These are phyloP conservation scores for Venusia cambrica DNA, from an alignment of 2,888 invertebrate genomes.

Conservation along the genomic window DNA sequence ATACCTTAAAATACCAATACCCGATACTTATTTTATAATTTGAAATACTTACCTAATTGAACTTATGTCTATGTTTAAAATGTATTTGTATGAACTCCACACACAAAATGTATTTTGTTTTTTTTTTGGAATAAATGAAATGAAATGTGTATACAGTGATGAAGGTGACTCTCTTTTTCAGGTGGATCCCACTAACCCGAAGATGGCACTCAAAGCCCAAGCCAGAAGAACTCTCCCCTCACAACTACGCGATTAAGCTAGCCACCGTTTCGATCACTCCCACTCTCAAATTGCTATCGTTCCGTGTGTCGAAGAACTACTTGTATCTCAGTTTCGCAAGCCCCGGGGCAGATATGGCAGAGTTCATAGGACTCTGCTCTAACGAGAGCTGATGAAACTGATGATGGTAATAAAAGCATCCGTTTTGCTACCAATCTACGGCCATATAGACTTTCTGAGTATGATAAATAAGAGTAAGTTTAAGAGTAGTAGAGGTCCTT, in stretches of 20 bases:
- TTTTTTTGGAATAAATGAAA: not conserved
- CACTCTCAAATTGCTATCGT: constrained; percentile 50
- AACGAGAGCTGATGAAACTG: constrained; percentile 27
- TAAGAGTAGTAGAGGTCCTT: no score
- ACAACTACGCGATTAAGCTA: constrained; percentile 45
- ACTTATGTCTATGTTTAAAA: no score
- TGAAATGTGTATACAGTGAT: no score
- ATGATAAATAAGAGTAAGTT: no score
- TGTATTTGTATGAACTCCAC: no score
- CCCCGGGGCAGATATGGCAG: constrained; percentile 49
- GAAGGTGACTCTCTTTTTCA: constrained; percentile 25
- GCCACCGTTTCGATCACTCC: constrained; percentile 51
- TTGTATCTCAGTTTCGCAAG: constrained; percentile 58
- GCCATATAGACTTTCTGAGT: no score
- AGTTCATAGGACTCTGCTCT: constrained; percentile 51
- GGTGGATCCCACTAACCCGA: constrained; percentile 26
- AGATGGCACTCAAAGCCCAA: constrained; percentile 29
- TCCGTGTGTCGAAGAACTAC: constrained; percentile 60
- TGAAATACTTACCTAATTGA: no score
- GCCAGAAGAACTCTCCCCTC: constrained; percentile 15
- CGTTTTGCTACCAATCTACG: no score
- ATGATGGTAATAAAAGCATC: no score
- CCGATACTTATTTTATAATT: no score
- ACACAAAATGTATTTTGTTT: no score
- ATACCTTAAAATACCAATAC: no score